These are phyloP conservation scores for Mobula birostris DNA, from an alignment of 2,113 vertebrate genomes.

Conservation along the genomic window DNA sequence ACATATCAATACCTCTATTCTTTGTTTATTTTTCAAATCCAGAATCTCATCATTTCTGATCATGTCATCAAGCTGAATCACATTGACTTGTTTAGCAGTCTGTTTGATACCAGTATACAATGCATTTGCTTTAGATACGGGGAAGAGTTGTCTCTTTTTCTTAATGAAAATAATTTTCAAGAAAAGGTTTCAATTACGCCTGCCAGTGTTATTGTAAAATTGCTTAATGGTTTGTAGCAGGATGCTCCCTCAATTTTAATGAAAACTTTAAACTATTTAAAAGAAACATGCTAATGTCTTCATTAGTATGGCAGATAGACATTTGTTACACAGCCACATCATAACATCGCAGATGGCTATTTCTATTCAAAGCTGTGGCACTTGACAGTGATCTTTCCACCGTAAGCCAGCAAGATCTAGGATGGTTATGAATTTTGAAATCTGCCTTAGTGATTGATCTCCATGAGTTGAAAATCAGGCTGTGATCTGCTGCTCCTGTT, in stretches of 20 bases:
- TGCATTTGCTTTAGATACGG: background rate
- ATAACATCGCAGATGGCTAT: conserved; percentile 1
- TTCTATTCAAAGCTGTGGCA: background rate
- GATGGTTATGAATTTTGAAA: background rate
- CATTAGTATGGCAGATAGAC: background rate
- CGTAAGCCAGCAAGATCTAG: background rate
- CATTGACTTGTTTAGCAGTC: background rate
- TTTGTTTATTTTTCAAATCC: background rate
- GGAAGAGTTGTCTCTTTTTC: background rate
- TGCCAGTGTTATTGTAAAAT: conserved; percentile 15
- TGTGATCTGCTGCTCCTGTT: background rate
- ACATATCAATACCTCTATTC: background rate
- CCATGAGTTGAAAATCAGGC: background rate
- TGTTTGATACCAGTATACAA: background rate
- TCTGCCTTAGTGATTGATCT: background rate
- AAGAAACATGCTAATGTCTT: conserved; percentile 19
- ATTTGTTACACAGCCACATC: conserved; percentile 12
- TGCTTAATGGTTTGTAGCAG: conserved; percentile 29
- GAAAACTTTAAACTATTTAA: conserved; percentile 29
- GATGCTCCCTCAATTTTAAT: conserved; percentile 25
- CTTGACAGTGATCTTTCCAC: background rate
- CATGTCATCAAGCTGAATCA: background rate
- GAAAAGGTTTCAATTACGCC: conserved; percentile 22
- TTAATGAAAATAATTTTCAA: conserved; percentile 21
- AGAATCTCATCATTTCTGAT: background rate